Evolutionary conservation across 2,113 vertebrate genomes (phyloP), one percentile per base, ranked within the genome.

Genomic region (Triplophysa dalaica): DNA sequence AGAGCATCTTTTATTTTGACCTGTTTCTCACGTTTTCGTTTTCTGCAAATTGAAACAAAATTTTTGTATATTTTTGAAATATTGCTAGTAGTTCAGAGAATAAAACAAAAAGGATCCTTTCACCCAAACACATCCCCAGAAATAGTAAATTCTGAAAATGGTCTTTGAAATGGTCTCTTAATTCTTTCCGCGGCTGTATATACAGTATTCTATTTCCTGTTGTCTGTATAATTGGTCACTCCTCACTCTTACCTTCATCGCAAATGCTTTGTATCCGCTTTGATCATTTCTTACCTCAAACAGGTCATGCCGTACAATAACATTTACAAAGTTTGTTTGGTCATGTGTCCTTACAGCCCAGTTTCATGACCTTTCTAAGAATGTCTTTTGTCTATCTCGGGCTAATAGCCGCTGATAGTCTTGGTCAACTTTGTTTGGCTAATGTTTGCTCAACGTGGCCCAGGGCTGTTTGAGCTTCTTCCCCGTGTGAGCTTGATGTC

Each of bases 311-410:
- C 70, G 73, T 85, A 79, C 77, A 86, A 87, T 87, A 87, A 88
- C 83, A 87, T 88, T 88, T 86, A 82, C 79, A 58, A 86, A 83
- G 78, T 87, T 83, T 50, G 74, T 85, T 85, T 81, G 84, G 84
- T 81, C 85, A 86, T 80, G 73, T 78, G 79, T 76, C 82, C 70
- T 76, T 83, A 83, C 41, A 82, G 70, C 62, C 67, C 81, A 81
- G 80, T 81, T 81, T 88, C 78, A 81, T 88, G 85, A 88, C 87
- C 85, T 88, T 87, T 88, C 81, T 83, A 83, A 85, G 76, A 83
- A 85, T 83, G 81, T 82, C 75, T 70, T 69, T 54, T 76, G 83
- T 87, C 87, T 86, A 83, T 81, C 84, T 84, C 81, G 24, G 78
- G 82, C 87, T 87, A 84, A 83, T 85, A 88, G 76, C 79, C 68